These are phyloP conservation scores for Lasioglossum villosulum DNA, from an alignment of 2,888 invertebrate species.

Conservation along the genomic window DNA sequence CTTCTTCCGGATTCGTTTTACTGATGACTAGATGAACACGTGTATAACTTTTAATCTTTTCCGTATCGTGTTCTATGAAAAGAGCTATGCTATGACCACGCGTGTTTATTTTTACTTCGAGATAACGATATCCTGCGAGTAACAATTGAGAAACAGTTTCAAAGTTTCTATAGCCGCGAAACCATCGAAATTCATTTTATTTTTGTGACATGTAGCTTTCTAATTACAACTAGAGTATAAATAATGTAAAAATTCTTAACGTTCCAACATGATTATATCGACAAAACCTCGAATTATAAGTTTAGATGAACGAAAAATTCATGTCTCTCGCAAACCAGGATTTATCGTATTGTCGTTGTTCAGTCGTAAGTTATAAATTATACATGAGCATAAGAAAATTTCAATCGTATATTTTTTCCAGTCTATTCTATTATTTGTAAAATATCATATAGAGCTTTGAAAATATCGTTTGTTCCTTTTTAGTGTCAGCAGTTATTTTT, in stretches of 20 bases:
- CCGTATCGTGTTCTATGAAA: neutral
- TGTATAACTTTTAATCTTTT: neutral
- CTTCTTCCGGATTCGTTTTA: neutral
- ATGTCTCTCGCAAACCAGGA: constrained; percentile 68
- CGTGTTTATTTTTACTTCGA: neutral
- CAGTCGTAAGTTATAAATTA: constrained; percentile 60
- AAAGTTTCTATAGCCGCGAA: neutral
- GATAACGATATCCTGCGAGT: neutral
- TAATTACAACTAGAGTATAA: neutral
- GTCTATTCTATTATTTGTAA: neutral
- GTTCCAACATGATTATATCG: constrained; percentile 54
- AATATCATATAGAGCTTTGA: neutral
- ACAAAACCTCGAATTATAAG: constrained; percentile 62
- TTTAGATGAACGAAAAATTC: constrained; percentile 64
- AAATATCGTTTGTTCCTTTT: constrained; percentile 33
- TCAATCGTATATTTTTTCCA: neutral
- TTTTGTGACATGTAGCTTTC: neutral
- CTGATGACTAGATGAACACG: neutral
- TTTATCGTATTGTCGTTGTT: constrained; percentile 65
- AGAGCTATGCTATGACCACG: neutral
- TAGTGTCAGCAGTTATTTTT: constrained; percentile 71
- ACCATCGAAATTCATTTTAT: constrained; percentile 7
- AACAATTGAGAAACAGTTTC: constrained; percentile 14
- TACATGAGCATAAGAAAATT: neutral
- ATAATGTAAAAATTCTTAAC: neutral